Percentiles rank a stretch among this genome's conserved stretches.
phyloP scores from a whole-genome alignment of 2,888 invertebrate species.

The Scaptodrosophila latifasciaeformis region DNA sequence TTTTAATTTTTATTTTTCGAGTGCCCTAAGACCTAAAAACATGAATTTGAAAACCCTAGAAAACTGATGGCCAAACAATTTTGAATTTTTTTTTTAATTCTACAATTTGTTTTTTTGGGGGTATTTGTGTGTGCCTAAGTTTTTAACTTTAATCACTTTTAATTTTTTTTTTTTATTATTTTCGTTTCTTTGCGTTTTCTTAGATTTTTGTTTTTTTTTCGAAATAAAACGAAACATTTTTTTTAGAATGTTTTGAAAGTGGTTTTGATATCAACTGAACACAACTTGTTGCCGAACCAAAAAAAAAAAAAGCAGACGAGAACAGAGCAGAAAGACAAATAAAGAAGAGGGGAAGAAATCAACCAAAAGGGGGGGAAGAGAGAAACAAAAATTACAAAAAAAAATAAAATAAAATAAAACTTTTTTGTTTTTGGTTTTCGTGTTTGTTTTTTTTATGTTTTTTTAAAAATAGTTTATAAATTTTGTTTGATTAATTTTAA shows the following conservation, averaged over 20 bases:
- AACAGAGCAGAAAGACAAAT: conserved; percentile 1
- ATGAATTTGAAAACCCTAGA: conserved; percentile 66
- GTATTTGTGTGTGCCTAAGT: conserved; percentile 54
- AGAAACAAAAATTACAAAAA: conserved; percentile 11
- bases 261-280: conserved; percentile 56
- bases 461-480: conserved; percentile 29
- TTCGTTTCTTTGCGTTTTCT: conserved; percentile 30
- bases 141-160: conserved; percentile 67
- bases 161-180: conserved; percentile 40
- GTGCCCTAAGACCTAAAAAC: conserved; percentile 50
- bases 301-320: conserved; percentile 14
- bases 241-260: conserved; percentile 47
- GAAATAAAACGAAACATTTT: conserved; percentile 13
- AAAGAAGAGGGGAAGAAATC: too few species aligned
- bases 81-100: conserved; percentile 25
- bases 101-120: conserved; percentile 54
- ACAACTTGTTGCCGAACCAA: conserved; percentile 56
- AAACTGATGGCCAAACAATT: conserved; percentile 41
- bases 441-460: conserved; percentile 35
- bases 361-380: too few species aligned
- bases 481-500: too few species aligned
- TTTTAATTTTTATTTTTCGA: too few species aligned
- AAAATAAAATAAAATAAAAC: conserved; percentile 30
- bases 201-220: conserved; percentile 3
- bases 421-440: conserved; percentile 34